Percentiles rank a stretch among this genome's conserved stretches.
These are phyloP conservation scores for Hypsibius dujardini DNA, from an alignment of 1,140 invertebrate species.

Conservation along the genomic window DNA sequence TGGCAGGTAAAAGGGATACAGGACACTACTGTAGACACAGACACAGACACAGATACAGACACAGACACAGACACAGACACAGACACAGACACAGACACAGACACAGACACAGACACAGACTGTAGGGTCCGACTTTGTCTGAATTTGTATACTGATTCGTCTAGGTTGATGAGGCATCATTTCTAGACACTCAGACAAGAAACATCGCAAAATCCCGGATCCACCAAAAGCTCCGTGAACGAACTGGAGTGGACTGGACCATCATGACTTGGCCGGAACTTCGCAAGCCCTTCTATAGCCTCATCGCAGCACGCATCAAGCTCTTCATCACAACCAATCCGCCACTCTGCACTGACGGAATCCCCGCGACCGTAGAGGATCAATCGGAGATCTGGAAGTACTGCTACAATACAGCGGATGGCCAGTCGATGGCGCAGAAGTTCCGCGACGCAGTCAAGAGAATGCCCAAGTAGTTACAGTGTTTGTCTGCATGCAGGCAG, in stretches of 20 bases:
- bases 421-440: neutral
- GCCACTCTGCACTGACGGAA: neutral
- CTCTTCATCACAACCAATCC: neutral
- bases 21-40: too few relatives aligned
- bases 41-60: too few relatives aligned
- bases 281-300: slow-evolving; percentile 28
- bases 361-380: neutral
- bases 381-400: neutral
- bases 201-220: neutral
- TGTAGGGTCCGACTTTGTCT: neutral
- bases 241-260: slow-evolving; percentile 27
- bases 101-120: too few relatives aligned
- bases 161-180: neutral
- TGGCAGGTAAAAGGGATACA: slow-evolving; percentile 24
- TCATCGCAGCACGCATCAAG: slow-evolving; percentile 25
- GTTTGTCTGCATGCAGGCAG: too few relatives aligned
- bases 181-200: neutral
- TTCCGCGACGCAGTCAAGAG: neutral
- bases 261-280: slow-evolving; percentile 27
- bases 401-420: neutral
- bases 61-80: too few relatives aligned
- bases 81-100: too few relatives aligned
- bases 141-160: neutral
- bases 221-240: neutral
- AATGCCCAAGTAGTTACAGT: neutral